Percentiles rank a stretch among this genome's conserved stretches.
Conservation (phyloP, 2,113 vertebrate genomes). For the Apodemus sylvaticus region DNA sequence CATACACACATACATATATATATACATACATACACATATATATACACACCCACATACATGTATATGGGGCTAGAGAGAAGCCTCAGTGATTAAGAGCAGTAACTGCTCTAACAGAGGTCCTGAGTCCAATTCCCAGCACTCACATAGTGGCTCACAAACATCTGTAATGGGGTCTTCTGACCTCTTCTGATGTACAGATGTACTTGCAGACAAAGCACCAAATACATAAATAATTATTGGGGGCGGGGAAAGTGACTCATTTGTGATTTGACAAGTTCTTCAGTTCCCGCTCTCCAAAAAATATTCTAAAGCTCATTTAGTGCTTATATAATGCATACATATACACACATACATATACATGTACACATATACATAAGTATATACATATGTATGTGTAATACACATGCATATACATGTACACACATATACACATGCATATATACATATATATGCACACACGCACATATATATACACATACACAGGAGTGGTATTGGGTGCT, state of each 20-base stretch:
- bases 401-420: neutral
- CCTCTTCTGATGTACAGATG: neutral
- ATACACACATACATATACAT: neutral
- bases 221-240: neutral
- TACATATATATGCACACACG: neutral
- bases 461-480: neutral
- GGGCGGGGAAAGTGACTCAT: neutral
- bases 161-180: neutral
- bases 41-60: neutral
- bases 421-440: neutral
- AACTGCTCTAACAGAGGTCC: neutral
- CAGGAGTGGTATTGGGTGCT: neutral
- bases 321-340: neutral
- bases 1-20: fast-evolving
- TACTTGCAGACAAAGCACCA: neutral
- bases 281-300: neutral
- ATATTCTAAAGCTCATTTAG: neutral
- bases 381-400: neutral
- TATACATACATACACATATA: fast-evolving
- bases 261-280: neutral
- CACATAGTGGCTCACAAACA: neutral
- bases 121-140: neutral
- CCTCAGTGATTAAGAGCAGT: neutral
- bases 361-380: neutral
- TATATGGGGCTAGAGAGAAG: neutral